These are phyloP conservation scores for Plestiodon gilberti DNA, from an alignment of 2,113 vertebrate species.

Conservation along the genomic window DNA sequence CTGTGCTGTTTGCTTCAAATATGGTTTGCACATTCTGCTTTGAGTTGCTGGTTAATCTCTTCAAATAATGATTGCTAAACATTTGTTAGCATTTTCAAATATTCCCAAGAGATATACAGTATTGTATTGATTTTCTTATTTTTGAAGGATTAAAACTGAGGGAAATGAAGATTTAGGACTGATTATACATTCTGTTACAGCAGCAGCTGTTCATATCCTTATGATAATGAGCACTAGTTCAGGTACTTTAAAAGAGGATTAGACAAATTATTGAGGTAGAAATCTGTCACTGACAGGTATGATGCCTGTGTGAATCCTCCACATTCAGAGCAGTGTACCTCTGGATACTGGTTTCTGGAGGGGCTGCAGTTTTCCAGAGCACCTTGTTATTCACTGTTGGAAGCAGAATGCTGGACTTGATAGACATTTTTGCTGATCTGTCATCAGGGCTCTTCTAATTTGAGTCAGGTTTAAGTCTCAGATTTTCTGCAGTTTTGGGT, in stretches of 20 bases:
- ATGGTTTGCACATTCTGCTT: neutral
- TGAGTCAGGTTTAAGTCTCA: neutral
- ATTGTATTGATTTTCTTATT: slow-evolving; percentile 6
- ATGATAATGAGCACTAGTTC: no score
- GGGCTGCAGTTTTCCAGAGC: no score
- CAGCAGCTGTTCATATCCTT: neutral
- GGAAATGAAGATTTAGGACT: slow-evolving; percentile 35
- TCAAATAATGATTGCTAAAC: slow-evolving; percentile 4
- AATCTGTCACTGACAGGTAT: no score
- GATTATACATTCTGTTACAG: neutral
- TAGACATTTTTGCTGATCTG: neutral
- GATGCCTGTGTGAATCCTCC: no score
- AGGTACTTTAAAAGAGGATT: no score
- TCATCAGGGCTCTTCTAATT: neutral
- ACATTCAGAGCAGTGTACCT: no score
- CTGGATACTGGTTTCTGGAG: no score
- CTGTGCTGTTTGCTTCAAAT: rapidly evolving
- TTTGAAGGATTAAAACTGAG: slow-evolving; percentile 14
- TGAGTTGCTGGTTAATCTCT: neutral
- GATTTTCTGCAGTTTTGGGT: neutral
- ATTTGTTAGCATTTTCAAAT: slow-evolving; percentile 26
- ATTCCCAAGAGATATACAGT: neutral
- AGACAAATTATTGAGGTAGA: no score
- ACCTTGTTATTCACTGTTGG: no score
- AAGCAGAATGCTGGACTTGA: no score